These are phyloP conservation scores for Chloromyia formosa DNA, from an alignment of 2,888 invertebrate species.

Conservation along the genomic window DNA sequence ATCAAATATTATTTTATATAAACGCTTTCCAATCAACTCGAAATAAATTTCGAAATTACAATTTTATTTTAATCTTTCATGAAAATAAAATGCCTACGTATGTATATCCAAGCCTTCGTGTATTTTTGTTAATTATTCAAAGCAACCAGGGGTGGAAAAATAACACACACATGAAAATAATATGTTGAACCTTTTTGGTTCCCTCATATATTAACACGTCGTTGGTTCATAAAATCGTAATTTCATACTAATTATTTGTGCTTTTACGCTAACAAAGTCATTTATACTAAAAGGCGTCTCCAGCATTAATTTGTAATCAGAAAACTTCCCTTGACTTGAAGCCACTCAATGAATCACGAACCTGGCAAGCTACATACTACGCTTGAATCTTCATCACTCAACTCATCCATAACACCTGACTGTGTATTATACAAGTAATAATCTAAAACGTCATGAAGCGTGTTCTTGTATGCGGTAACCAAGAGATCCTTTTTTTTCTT, in stretches of 20 bases:
- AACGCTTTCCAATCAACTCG: too few relatives aligned
- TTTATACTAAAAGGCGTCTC: neutral
- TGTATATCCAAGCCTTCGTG: too few relatives aligned
- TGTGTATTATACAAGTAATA: neutral
- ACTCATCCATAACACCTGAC: neutral
- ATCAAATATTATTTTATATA: too few relatives aligned
- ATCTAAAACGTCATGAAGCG: neutral
- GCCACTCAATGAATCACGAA: neutral
- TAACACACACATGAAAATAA: neutral
- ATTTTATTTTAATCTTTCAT: too few relatives aligned
- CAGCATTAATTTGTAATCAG: conserved; percentile 3
- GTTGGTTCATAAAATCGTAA: neutral
- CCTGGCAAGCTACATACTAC: neutral
- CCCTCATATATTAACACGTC: neutral
- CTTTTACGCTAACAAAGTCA: neutral
- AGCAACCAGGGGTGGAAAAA: too few relatives aligned
- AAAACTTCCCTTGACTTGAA: neutral
- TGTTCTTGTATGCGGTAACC: neutral
- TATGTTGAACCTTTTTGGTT: neutral
- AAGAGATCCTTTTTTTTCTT: too few relatives aligned
- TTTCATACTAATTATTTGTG: neutral
- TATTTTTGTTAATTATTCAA: too few relatives aligned
- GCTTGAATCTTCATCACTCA: neutral
- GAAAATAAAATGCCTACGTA: too few relatives aligned
- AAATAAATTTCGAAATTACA: too few relatives aligned